These are phyloP conservation scores for Pseudomyrmex concolor DNA, from an alignment of 1,140 invertebrate species.

Conservation along the genomic window DNA sequence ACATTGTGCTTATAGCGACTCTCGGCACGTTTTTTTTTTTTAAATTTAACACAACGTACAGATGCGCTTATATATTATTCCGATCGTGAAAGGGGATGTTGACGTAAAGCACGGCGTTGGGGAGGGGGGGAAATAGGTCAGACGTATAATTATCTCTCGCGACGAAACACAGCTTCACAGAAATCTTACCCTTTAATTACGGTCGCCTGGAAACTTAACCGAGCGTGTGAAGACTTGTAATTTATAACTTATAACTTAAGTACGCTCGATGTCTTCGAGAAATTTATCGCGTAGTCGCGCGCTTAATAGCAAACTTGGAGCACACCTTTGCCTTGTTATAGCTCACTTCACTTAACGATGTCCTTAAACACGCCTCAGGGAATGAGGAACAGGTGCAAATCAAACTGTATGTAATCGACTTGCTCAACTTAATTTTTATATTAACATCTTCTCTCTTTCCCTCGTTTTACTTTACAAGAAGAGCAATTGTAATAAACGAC, in stretches of 20 bases:
- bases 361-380: slow-evolving; percentile 28
- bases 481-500: background rate
- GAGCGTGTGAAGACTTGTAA: slow-evolving; percentile 59
- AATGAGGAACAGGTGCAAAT: slow-evolving; percentile 1
- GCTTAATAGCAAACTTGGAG: slow-evolving; percentile 53
- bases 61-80: slow-evolving; percentile 46
- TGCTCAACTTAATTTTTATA: slow-evolving; percentile 8
- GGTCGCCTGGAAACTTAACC: slow-evolving; percentile 60
- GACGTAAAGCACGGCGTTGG: slow-evolving; percentile 41
- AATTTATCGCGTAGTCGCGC: slow-evolving; percentile 50
- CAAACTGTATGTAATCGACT: slow-evolving; percentile 21
- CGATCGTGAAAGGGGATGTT: slow-evolving; percentile 49
- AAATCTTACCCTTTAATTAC: slow-evolving; percentile 70
- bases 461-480: background rate
- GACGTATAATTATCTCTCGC: slow-evolving; percentile 64
- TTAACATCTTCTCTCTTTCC: background rate
- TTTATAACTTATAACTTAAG: slow-evolving; percentile 66
- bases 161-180: slow-evolving; percentile 62
- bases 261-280: slow-evolving; percentile 48
- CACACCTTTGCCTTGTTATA: slow-evolving; percentile 49
- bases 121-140: slow-evolving; percentile 57
- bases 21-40: background rate
- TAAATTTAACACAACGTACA: slow-evolving; percentile 17
- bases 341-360: slow-evolving; percentile 18
- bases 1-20: background rate